Evolutionary conservation across 2,888 invertebrate genomes (phyloP), one percentile per base, ranked within the genome.

Genomic region (Andrena fulva): DNA sequence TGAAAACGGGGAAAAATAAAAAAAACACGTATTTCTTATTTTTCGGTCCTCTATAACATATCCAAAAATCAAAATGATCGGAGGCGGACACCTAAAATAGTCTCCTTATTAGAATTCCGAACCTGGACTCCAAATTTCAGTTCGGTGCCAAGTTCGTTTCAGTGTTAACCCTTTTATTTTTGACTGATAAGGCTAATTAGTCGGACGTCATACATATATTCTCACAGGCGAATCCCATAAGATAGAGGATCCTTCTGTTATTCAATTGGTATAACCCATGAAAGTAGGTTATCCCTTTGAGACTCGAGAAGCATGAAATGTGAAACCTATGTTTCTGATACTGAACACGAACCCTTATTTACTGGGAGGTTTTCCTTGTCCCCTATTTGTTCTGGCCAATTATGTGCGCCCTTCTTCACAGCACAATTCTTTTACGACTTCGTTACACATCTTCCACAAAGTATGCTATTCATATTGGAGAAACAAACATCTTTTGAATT

Each of bases 81-180:
- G 20, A 20, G 0, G 20, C 20, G 20, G 20, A 20, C 20, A 20
- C 20, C 20, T 20, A 20, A 20, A 0, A 20, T 20, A 20, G 0
- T 20, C 20, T 20, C 20, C 20, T 20, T 20, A 0, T 20, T 20
- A 20, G 6, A 54, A 35, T 6, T 2, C 16, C 63, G 29, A 29
- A 74, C 12, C 42, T 42, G 42, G 67, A 72, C 64, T 67, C 27
- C 24, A 60, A 68, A 68, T 77, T 79, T 54, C 63, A 63, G 67
- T 76, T 77, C 29, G 29, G 69, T 69, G 73, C 12, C 42, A 42
- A 75, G 35, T 77, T 80, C 66, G 71, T 64, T 74, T 62, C 79
- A 68, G 52, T 68, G 59, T 69, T 71, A 52, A 71, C 62, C 54
- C 66, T 74, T 42, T 85, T 85, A 82, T 74, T 75, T 68, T 31